Evolutionary conservation across 2,113 vertebrate species (phyloP).

Genomic region (Myotis brandtii): DNA sequence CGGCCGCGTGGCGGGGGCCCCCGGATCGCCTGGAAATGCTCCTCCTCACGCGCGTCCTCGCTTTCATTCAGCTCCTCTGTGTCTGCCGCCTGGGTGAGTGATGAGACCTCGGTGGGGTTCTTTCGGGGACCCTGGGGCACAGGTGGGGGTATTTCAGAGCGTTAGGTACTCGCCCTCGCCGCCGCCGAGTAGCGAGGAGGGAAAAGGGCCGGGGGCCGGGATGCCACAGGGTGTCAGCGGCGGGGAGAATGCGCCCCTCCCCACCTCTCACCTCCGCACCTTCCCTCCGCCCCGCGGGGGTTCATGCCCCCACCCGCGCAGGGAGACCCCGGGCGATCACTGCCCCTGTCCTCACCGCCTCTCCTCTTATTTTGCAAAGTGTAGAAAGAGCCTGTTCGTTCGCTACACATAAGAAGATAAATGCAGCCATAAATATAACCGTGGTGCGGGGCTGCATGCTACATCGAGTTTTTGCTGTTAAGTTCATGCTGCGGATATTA

Average conservation of each 20-base stretch:
- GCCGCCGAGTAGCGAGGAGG: not conserved
- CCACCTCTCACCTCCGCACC: not conserved
- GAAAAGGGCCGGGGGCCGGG: not conserved
- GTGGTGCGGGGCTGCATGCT: not conserved
- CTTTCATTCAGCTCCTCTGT: slow-evolving; percentile 87
- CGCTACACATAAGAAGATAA: not conserved
- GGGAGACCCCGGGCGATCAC: not conserved
- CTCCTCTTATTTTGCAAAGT: not conserved
- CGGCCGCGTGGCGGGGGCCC: slow-evolving; percentile 17
- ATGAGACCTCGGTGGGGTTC: not conserved
- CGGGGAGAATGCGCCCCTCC: not conserved
- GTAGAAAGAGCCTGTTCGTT: not conserved
- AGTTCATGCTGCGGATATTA: not conserved
- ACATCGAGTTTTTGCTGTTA: not conserved
- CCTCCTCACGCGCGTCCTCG: slow-evolving; percentile 83
- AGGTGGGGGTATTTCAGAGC: not conserved
- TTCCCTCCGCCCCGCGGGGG: not conserved
- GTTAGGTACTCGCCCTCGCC: not conserved
- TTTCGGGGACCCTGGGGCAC: not conserved
- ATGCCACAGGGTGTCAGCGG: not conserved
- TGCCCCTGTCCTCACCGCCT: not conserved
- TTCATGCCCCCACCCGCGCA: not conserved
- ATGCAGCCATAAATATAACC: not conserved
- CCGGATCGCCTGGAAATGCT: slow-evolving; percentile 87
- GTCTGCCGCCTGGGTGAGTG: slow-evolving; percentile 92